These are phyloP conservation scores for Malthinus flaveolus DNA, from an alignment of 2,888 invertebrate genomes.

Conservation along the genomic window DNA sequence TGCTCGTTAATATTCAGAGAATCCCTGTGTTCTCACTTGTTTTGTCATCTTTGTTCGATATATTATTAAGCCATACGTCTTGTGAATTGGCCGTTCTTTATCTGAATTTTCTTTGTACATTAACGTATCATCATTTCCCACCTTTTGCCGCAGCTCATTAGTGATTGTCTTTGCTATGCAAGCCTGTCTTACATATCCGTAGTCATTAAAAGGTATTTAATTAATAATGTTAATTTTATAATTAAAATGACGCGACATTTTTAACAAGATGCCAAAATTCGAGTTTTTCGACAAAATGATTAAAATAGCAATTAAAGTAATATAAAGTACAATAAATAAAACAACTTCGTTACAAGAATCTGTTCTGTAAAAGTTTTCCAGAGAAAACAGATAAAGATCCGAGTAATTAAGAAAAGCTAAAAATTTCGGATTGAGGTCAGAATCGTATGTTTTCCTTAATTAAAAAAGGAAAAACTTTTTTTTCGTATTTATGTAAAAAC, in stretches of 20 bases:
- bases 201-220: constrained; percentile 21
- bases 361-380: constrained; percentile 8
- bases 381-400: constrained; percentile 19
- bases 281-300: no score
- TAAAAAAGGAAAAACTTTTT: constrained; percentile 14
- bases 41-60: constrained; percentile 11
- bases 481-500: constrained; percentile 17
- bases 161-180: constrained; percentile 18
- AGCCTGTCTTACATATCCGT: constrained; percentile 8
- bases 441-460: constrained; percentile 25
- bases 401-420: constrained; percentile 20
- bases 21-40: constrained; percentile 11
- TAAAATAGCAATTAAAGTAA: neutral
- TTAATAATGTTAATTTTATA: constrained; percentile 22
- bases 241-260: constrained; percentile 16
- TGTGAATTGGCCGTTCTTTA: neutral
- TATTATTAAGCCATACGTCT: constrained; percentile 5
- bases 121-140: constrained; percentile 8
- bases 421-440: constrained; percentile 21
- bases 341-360: constrained; percentile 5
- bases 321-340: neutral
- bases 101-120: constrained; percentile 8
- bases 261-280: no score
- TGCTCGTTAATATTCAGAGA: constrained; percentile 21
- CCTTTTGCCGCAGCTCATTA: constrained; percentile 22